Evolutionary conservation across 2,888 invertebrate species (phyloP), one percentile per base, ranked within the genome.

Genomic region (Tenthredo livida): DNA sequence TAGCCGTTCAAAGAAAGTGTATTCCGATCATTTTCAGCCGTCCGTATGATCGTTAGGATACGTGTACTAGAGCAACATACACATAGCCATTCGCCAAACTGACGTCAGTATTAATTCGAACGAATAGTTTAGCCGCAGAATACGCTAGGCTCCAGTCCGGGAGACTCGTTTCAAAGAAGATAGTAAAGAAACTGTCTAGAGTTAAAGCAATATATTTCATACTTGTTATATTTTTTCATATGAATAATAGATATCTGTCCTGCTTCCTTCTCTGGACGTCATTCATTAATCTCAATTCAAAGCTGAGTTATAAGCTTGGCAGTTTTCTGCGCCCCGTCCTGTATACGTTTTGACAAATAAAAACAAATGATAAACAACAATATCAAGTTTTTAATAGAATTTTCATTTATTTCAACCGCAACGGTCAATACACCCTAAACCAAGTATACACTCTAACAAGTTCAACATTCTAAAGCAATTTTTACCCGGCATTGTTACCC

Each of bases 211-310:
- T 50, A 50, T 54, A 50, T 77, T 77, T 50, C 33, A 33, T 77
- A 61, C 80, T 61, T 21, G 80, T 58, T 61, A 21, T 80, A 40
- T 61, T 80, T 61, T 40, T 29, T 29, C 29, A 40, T 40, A 80
- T 61, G 80, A 80, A 80, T 80, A 80, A 80, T 58, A 61, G 80
- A 80, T 80, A 61, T 80, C 21, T 25, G 80, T 61, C 40, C 80
- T 10, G 33, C 40, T 37, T 21, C n/a, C 61, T 61, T 37, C 21
- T 37, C 61, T 25, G 25, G 58, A 80, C 15, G 80, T 80, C 33
- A 40, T 61, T 58, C 80, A 80, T 61, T 61, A 40, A 80, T 61
- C 40, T 80, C 61, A 80, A 80, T 80, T 80, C 61, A 21, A 40
- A 61, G 40, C 40, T 37, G 58, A 80, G 61, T 61, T 40, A 80